Percentiles rank a stretch among this genome's conserved stretches.
Evolutionary conservation across 2,888 invertebrate species (phyloP).

Genomic region (Chesias legatella): DNA sequence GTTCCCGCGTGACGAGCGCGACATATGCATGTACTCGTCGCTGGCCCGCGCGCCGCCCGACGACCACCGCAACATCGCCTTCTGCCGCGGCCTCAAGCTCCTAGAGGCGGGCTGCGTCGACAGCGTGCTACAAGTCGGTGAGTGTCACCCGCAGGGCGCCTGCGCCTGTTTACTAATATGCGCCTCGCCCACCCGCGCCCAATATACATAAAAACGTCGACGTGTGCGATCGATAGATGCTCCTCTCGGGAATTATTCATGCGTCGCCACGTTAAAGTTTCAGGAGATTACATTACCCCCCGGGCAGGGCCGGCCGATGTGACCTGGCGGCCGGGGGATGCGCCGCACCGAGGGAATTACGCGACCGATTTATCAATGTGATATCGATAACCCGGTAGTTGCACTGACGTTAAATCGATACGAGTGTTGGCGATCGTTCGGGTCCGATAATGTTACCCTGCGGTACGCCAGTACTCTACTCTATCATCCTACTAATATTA

Average conservation of each 20-base stretch:
- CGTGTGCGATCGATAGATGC: constrained; percentile 80
- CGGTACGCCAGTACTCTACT: constrained; percentile 33
- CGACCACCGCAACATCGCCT: constrained; percentile 90
- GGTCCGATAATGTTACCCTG: constrained; percentile 41
- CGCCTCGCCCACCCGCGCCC: constrained; percentile 78
- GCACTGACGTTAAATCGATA: constrained; percentile 52
- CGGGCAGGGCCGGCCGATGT: constrained; percentile 40
- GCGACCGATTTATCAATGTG: constrained; percentile 46
- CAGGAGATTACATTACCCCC: constrained; percentile 69
- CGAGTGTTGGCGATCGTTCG: constrained; percentile 15
- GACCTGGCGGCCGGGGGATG: constrained; percentile 32
- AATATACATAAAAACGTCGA: constrained; percentile 78
- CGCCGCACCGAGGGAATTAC: constrained; percentile 27
- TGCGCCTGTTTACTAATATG: constrained; percentile 80
- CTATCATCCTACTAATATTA: no score
- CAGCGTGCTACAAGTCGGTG: constrained; percentile 93
- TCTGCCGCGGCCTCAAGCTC: constrained; percentile 91
- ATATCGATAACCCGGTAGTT: constrained; percentile 50
- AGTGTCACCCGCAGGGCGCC: constrained; percentile 77
- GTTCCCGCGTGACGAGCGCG: constrained; percentile 91
- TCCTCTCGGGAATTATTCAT: constrained; percentile 80
- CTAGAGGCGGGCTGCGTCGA: constrained; percentile 91
- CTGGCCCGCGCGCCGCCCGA: constrained; percentile 81
- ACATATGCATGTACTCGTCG: constrained; percentile 94
- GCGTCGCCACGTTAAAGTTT: constrained; percentile 71